Conservation (phyloP, 2,797 vertebrate species). For the Onychomys arenicola region DNA sequence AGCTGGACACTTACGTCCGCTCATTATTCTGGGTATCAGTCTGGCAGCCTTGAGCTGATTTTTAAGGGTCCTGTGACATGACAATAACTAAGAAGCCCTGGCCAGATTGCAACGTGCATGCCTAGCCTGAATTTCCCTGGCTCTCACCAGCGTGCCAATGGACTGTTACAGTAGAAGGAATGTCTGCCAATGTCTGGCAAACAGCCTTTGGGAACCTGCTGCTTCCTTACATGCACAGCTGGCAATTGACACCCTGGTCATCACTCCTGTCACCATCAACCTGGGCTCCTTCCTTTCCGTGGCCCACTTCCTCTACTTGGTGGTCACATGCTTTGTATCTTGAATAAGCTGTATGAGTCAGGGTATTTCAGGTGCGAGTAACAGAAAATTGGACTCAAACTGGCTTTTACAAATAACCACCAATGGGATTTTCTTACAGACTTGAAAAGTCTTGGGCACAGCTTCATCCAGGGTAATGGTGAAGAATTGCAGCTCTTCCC, state of each 20-base stretch:
- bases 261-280: neutral
- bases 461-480: neutral
- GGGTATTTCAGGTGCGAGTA: slow-evolving; percentile 25
- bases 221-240: neutral
- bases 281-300: neutral
- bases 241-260: neutral
- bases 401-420: neutral
- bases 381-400: slow-evolving; percentile 45
- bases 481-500: neutral
- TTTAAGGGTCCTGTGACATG: neutral
- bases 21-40: neutral
- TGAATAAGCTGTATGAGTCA: neutral
- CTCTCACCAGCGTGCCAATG: neutral
- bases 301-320: slow-evolving; percentile 27
- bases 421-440: neutral
- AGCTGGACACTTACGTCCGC: fast-evolving
- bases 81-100: neutral
- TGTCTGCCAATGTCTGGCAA: neutral
- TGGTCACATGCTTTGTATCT: slow-evolving; percentile 50
- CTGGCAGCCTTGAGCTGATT: neutral
- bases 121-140: neutral
- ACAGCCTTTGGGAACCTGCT: neutral
- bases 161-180: neutral
- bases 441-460: neutral
- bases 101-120: neutral